phyloP scores from a whole-genome alignment of 2,113 vertebrate genomes.

The Cyphomyrus discorhynchus region DNA sequence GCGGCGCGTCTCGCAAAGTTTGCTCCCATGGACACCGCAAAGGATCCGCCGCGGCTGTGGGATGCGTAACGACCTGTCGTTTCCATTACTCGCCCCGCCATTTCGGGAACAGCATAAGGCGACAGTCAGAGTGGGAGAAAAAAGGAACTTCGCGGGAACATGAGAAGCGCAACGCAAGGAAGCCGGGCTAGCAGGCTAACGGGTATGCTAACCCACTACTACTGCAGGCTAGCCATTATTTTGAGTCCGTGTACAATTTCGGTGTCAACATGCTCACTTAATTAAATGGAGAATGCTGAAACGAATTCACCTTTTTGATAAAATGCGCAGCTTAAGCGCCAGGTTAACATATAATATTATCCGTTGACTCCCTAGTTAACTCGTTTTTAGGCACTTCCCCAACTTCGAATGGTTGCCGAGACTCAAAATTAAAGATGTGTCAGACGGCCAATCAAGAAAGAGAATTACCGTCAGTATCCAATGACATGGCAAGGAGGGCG shows the following conservation, averaged over 20 bases:
- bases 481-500: conserved; percentile 28
- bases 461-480: conserved; percentile 24
- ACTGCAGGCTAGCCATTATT: not conserved
- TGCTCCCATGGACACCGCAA: not conserved
- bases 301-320: not conserved
- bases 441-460: conserved; percentile 40
- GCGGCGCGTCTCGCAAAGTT: not conserved
- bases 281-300: not conserved
- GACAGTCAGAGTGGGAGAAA: not conserved
- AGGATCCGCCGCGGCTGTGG: not conserved
- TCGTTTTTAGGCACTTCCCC: conserved; percentile 13
- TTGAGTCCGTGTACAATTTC: not conserved
- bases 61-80: not conserved
- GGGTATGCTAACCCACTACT: no score
- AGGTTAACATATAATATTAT: not conserved
- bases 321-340: not conserved
- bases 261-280: not conserved
- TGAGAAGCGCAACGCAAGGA: not conserved
- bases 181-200: not conserved
- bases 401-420: conserved; percentile 15
- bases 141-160: not conserved
- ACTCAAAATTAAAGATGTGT: conserved; percentile 16
- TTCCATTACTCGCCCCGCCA: not conserved
- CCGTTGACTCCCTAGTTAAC: not conserved
- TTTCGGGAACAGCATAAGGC: not conserved